A percentile compares a stretch with the other conserved stretches of the same genome.
phyloP scores from a whole-genome alignment of 2,797 vertebrate genomes.

The Triplophysa bombifrons region DNA sequence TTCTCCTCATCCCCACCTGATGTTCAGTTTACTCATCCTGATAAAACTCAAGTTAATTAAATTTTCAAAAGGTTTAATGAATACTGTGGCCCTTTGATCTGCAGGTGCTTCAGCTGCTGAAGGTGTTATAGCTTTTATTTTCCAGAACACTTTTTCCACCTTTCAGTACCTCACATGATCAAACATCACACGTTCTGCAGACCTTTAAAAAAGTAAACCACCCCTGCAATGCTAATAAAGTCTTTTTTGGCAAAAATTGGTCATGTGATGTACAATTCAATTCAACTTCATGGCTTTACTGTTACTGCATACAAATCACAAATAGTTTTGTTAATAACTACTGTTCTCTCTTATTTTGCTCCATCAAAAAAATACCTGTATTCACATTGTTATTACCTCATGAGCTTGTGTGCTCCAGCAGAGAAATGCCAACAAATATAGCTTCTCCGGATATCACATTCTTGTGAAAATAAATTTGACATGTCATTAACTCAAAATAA shows the following conservation, averaged over 20 bases:
- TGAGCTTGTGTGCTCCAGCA: too few species aligned
- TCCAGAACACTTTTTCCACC: slow-evolving; percentile 2
- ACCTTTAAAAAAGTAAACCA: background rate
- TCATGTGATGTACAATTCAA: background rate
- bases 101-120: slow-evolving; percentile 31
- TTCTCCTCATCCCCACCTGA: background rate
- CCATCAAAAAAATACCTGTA: too few species aligned
- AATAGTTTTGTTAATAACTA: background rate
- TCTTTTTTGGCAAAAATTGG: background rate
- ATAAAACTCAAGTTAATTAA: slow-evolving; percentile 46
- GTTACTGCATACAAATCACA: background rate
- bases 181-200: slow-evolving; percentile 19
- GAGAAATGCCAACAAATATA: too few species aligned
- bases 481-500: too few species aligned
- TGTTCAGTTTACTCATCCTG: slow-evolving; percentile 17
- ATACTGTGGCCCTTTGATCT: slow-evolving; percentile 50
- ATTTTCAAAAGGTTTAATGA: slow-evolving; percentile 56
- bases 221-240: slow-evolving; percentile 15
- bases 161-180: background rate
- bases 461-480: too few species aligned
- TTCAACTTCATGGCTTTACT: background rate
- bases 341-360: background rate
- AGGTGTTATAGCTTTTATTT: slow-evolving; percentile 40
- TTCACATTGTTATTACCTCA: too few species aligned
- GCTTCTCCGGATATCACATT: too few species aligned